A percentile compares a stretch with the other conserved stretches of the same genome.
Evolutionary conservation across 2,888 invertebrate species (phyloP).

Genomic region (Peribatodes rhomboidaria): DNA sequence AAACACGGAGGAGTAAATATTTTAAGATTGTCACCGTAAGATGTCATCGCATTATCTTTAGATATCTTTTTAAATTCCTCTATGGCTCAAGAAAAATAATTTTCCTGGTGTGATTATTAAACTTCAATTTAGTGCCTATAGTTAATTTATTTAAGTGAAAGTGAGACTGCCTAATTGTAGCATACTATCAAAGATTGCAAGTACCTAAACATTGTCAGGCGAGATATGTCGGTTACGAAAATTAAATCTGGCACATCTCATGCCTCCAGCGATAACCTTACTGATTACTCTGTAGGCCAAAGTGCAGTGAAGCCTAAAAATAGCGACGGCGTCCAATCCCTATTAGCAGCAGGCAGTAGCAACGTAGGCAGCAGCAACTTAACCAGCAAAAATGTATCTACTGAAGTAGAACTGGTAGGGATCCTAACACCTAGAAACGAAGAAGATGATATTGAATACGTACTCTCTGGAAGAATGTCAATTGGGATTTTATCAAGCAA

Average conservation of each 20-base stretch:
- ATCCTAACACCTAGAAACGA: background rate
- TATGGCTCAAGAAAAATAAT: no score
- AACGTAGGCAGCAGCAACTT: no score
- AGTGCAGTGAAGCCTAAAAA: background rate
- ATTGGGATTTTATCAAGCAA: background rate
- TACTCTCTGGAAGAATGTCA: background rate
- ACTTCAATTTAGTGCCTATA: no score
- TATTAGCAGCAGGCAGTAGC: background rate
- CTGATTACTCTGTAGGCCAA: no score
- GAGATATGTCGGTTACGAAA: background rate
- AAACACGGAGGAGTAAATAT: no score
- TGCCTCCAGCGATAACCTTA: no score
- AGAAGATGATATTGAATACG: background rate
- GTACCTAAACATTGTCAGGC: no score
- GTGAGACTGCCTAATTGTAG: conserved; percentile 1
- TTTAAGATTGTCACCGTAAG: no score
- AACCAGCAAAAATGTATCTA: background rate
- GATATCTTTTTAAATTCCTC: no score
- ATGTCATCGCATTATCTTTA: no score
- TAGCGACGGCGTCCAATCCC: background rate
- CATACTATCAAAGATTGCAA: background rate
- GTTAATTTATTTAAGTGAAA: no score
- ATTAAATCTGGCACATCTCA: background rate
- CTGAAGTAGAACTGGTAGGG: background rate
- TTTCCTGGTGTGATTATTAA: no score